Base-by-base conservation (phyloP, 2,888 invertebrate species). In the Xanthia icteritia region DNA sequence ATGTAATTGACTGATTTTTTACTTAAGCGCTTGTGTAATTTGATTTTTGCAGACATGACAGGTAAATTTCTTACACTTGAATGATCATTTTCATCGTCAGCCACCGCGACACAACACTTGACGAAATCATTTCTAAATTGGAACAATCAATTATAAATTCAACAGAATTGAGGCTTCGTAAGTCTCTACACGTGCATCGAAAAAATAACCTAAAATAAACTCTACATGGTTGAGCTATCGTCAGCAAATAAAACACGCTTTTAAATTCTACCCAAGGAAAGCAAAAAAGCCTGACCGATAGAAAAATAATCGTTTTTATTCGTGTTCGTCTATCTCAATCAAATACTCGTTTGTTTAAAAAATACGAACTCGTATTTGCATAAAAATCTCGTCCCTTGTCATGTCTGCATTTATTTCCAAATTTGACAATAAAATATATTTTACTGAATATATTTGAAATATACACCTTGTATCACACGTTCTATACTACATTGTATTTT, bases 341-440 rank as follows among this genome's bases (percentile, higher is more conserved):
- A 80, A 73, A 80, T 15, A 74, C 51, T 58, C 65, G 42, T 84
- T 51, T 27, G n/a, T 58, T 80, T 39, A 42, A 61, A 65, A 70
- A 64, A 71, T 51, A 56, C 15, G 13, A 58, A 54, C 42, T 27
- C 15, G 13, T n/a, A 27, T 80, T 68, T 56, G 11, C 8, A 61
- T 68, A 63, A 65, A 66, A 66, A 65, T 56, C 4, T 42, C n/a
- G 27, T 45, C 54, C 1, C 42, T 60, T 64, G 77, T 88, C 88
- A 83, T 81, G 86, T 78, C 84, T 86, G 79, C 73, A 64, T 77
- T 70, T 76, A 65, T 74, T 78, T 79, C 63, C 42, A 69, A 83
- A 86, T 86, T 86, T 15, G 86, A 88, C 84, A 86, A 86, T 86
- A 86, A 86, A 75, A 79, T 65, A 75, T 83, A 78, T 82, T 78